phyloP scores from a whole-genome alignment of 2,113 vertebrate species.

The Oxyura jamaicensis region DNA sequence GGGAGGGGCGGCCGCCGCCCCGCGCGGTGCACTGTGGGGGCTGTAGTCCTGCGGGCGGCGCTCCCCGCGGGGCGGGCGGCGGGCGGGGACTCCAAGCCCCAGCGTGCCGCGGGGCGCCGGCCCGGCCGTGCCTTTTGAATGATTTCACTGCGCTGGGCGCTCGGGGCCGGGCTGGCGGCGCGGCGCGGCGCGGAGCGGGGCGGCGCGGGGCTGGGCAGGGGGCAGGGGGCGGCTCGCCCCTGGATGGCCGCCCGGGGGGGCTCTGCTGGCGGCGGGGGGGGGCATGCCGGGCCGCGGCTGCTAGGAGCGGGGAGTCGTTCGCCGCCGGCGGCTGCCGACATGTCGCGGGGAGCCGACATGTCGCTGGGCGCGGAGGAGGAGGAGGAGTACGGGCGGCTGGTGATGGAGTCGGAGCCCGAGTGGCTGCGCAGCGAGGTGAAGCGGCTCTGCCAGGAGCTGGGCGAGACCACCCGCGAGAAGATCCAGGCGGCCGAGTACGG shows the following conservation, averaged over 20 bases:
- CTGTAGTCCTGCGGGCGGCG: background rate
- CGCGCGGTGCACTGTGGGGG: background rate
- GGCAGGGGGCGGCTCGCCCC: background rate
- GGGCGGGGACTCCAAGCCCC: background rate
- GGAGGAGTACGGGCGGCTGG: conserved; percentile 81
- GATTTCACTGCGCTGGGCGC: conserved; percentile 73
- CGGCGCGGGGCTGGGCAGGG: background rate
- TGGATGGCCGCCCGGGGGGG: background rate
- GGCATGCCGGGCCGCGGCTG: background rate
- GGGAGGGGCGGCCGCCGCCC: no score
- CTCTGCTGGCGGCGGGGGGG: background rate
- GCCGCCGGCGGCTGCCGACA: conserved; percentile 31
- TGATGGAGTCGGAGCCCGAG: conserved; percentile 88
- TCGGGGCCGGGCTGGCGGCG: background rate
- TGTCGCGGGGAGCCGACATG: conserved; percentile 46
- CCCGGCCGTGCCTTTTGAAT: conserved; percentile 71
- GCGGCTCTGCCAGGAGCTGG: conserved; percentile 89
- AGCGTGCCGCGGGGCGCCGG: background rate
- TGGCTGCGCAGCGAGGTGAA: conserved; percentile 90
- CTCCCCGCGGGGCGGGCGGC: rapidly evolving
- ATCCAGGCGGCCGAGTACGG: conserved; percentile 98
- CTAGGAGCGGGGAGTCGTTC: background rate
- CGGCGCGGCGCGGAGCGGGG: background rate
- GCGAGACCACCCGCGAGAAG: conserved; percentile 93
- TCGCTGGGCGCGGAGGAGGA: conserved; percentile 81